These are phyloP conservation scores for Azemiops feae DNA, from an alignment of 2,113 vertebrate species.

Conservation along the genomic window DNA sequence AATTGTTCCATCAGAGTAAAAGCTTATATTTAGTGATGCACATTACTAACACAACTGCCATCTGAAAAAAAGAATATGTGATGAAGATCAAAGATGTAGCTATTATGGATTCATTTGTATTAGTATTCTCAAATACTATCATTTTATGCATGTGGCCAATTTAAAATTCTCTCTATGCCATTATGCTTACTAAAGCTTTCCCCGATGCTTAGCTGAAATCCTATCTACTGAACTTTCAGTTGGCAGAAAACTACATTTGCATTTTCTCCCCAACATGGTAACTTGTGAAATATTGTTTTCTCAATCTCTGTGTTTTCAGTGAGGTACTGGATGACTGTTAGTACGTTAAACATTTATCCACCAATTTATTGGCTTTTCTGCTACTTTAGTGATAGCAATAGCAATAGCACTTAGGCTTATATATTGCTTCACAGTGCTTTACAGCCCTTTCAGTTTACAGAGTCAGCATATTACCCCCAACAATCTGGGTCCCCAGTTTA, in stretches of 20 bases:
- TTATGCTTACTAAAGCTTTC: background rate
- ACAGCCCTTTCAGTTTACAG: no score
- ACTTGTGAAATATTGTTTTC: background rate
- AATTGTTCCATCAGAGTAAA: slow-evolving; percentile 61
- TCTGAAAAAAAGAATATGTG: background rate
- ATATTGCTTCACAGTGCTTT: no score
- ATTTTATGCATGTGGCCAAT: background rate
- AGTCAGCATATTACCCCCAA: no score
- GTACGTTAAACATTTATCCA: background rate
- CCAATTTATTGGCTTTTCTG: background rate
- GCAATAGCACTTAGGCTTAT: no score
- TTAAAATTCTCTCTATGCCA: background rate
- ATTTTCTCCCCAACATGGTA: background rate
- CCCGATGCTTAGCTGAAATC: background rate
- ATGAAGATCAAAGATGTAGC: slow-evolving; percentile 16
- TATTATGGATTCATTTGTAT: background rate
- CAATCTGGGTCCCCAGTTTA: no score
- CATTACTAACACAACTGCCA: background rate
- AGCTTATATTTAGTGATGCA: slow-evolving; percentile 56
- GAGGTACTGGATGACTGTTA: background rate
- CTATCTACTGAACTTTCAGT: background rate
- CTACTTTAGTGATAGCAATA: background rate
- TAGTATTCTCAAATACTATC: background rate
- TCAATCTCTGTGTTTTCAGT: background rate
- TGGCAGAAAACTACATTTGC: background rate